These are phyloP conservation scores for Hydropotes inermis DNA, from an alignment of 2,113 vertebrate genomes.

Conservation along the genomic window DNA sequence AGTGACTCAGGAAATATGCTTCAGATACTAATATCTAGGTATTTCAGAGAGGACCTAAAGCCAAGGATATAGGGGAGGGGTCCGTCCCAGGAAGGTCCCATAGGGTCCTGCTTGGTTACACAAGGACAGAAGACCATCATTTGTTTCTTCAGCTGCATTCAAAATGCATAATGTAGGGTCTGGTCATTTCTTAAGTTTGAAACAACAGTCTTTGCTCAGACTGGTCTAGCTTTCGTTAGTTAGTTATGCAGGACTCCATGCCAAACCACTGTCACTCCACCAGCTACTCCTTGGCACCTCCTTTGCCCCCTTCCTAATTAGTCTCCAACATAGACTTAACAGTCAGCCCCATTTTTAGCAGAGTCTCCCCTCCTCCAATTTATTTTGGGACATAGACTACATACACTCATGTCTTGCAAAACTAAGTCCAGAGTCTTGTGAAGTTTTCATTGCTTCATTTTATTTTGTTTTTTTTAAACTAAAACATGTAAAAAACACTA, in stretches of 20 bases:
- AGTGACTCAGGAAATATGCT: background rate
- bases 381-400: background rate
- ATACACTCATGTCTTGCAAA: background rate
- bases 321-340: background rate
- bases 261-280: background rate
- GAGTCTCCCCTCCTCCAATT: background rate
- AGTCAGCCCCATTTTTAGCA: background rate
- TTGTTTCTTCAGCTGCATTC: background rate
- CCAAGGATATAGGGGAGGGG: background rate
- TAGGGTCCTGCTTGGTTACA: background rate
- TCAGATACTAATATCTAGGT: background rate
- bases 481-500: background rate
- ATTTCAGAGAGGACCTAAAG: background rate
- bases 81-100: background rate
- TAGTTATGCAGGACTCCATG: background rate
- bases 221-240: background rate
- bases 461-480: background rate
- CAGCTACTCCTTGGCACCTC: background rate
- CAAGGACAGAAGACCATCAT: background rate
- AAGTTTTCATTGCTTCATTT: conserved; percentile 28
- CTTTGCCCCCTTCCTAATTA: background rate
- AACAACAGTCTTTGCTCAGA: background rate
- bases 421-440: conserved; percentile 14
- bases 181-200: conserved; percentile 18
- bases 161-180: background rate